Base-by-base conservation (phyloP, 1,140 invertebrate genomes). In the Steinernema khuongi region DNA sequence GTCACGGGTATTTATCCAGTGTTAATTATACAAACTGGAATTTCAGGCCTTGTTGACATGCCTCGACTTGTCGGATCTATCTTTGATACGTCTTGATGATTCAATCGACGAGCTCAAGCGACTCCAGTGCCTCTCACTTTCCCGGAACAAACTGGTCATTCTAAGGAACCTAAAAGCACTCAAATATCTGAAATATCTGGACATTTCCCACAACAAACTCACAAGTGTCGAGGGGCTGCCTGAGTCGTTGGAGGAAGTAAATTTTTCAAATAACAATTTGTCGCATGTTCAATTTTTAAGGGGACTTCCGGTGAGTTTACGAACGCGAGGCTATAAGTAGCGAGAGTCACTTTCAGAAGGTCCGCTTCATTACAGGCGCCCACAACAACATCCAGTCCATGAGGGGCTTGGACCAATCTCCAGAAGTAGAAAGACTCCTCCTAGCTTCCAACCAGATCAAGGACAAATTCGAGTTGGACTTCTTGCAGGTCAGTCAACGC, bases 401-500 rank as follows among this genome's bases (percentile, higher is more conserved):
- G 14, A 60, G 26, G 22, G 26, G 26, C 22, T 22, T 60, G 7
- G 50, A 60, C 19, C 50, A 60, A 60, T 11, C 50, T 11, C 50
- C 50, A 4, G 50, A 60, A 4, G 50, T 60, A 7, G 50, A 60
- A 22, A 14, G 50, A 60, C 50, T 60, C 4, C 50, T 60, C 4
- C 50, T 60, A 14, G 11, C 50, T 22, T 60, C 50, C 7, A 60
- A 60, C 19, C 50, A 60, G 50, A 60, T 60, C 22, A 60, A 60
- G 19, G 50, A 60, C 50, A 60, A 60, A 22, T 60, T 60, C 50
- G 50, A 60, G 50, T 60, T 60, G 50, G 50, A 60, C 22, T 60
- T 14, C 50, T 26, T 60, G 4, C 50, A 60, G 50, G 50, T 41
- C 7, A 7, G 7, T 41, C 36, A n/a, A n/a, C n/a, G n/a, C n/a